phyloP scores from a whole-genome alignment of 2,888 invertebrate species.

The Parasteatoda lunata region DNA sequence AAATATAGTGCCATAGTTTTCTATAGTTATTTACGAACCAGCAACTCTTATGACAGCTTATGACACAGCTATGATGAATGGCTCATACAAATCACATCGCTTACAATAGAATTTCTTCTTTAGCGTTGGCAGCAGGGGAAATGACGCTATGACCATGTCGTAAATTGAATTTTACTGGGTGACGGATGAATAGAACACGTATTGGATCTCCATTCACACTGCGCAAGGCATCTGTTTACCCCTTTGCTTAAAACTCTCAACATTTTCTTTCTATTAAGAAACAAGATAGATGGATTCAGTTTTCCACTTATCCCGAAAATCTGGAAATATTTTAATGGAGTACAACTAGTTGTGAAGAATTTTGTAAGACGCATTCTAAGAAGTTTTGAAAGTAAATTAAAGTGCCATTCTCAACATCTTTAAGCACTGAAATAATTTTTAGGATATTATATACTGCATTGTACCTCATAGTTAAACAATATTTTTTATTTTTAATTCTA shows the following conservation, averaged over 20 bases:
- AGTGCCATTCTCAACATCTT: too few species aligned
- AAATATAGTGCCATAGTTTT: neutral
- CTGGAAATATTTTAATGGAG: neutral
- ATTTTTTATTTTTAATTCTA: too few species aligned
- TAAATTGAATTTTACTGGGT: conserved; percentile 35
- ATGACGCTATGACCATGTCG: conserved; percentile 24
- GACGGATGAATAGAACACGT: conserved; percentile 1
- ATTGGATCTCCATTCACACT: neutral
- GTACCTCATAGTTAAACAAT: too few species aligned
- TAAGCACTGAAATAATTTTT: too few species aligned
- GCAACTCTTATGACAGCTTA: conserved; percentile 29
- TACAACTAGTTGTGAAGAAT: neutral
- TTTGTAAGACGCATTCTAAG: too few species aligned
- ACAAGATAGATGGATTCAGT: neutral
- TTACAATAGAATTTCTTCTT: conserved; percentile 34
- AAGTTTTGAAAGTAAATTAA: too few species aligned
- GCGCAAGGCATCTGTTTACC: neutral
- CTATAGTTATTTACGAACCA: conserved; percentile 44
- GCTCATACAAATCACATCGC: conserved; percentile 15
- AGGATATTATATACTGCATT: too few species aligned
- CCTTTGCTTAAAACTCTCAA: neutral
- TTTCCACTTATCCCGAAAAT: neutral
- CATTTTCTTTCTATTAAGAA: neutral
- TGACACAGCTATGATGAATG: conserved; percentile 36
- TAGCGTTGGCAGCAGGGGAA: conserved; percentile 14